Evolutionary conservation across 1,140 invertebrate genomes (phyloP), one percentile per base, ranked within the genome.

Genomic region (Antheraea mylitta): DNA sequence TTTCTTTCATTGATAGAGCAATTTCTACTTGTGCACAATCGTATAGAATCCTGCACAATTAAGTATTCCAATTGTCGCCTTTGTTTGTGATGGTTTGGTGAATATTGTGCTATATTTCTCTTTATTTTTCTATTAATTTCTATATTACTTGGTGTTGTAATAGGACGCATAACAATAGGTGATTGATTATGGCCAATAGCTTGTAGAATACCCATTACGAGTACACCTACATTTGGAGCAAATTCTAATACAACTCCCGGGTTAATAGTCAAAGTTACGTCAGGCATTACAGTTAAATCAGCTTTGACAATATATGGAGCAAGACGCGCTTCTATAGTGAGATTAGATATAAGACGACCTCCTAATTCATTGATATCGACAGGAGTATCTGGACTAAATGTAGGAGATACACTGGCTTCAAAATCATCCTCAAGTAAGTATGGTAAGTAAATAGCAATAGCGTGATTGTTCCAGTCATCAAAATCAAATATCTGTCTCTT

Each of bases 391-490:
- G 92, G 80, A 68, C 94, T 94, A 78, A 94, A 96, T 0, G 94
- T 93, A 0, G 95, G 93, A 0, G 97, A 97, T n/a, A 97, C 92
- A 69, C 96, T 96, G 0, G 95, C 94, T 72, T 96, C 95, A 76
- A 97, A 95, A 62, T 94, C 93, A 77, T 97, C 94, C 82, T 95
- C 95, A 53, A 95, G 93, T 53, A 99, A 93, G 88, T 96, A 99
- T 0, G 98, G 99, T 69, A 95, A 94, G 88, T 96, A 99, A 18
- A 96, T 94, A 0, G 98, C 98, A 48, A 98, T 95, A 0, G 98
- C 98, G 87, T 98, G 98, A 91, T 98, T 98, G 85, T 99, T 99
- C 99, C 99, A 99, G 84, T 99, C 99, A 89, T 99, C 98, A 93
- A 99, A 99, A 93, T 99, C 99, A 89, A 99, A 99, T 76, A 99